Conservation (phyloP, 2,888 invertebrate species). For the Pseudeuparius sepicola region DNA sequence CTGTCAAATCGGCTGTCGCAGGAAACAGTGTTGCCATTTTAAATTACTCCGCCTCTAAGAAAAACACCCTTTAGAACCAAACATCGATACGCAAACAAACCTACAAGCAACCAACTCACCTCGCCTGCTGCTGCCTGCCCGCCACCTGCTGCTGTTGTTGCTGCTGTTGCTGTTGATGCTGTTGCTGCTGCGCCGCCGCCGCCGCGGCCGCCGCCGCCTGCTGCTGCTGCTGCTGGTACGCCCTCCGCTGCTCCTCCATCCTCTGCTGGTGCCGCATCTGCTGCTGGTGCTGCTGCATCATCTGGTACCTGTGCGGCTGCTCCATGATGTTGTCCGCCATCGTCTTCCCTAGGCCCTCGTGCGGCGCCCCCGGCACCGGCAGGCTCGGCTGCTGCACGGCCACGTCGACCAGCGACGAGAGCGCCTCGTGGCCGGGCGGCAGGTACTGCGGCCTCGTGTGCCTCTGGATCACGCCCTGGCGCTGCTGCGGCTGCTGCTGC, state of each 20-base stretch:
- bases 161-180: constrained; percentile 30
- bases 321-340: constrained; percentile 44
- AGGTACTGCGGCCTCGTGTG: constrained; percentile 51
- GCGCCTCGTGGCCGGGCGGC: constrained; percentile 66
- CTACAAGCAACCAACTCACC: no score
- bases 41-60: no score
- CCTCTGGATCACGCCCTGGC: constrained; percentile 70
- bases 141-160: constrained; percentile 35
- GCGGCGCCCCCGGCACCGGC: constrained; percentile 58
- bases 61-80: no score
- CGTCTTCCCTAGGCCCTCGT: constrained; percentile 46
- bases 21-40: no score
- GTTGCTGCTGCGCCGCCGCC: constrained; percentile 25
- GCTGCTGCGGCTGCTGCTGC: constrained; percentile 33
- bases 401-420: constrained; percentile 80
- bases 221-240: constrained; percentile 33
- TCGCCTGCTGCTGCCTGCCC: constrained; percentile 24
- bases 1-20: no score
- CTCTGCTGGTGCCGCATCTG: constrained; percentile 40
- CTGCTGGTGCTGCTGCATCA: constrained; percentile 35
- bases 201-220: constrained; percentile 31
- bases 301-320: constrained; percentile 40
- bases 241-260: constrained; percentile 31
- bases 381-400: constrained; percentile 85
- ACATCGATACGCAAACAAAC: no score